Conservation (phyloP, 2,797 vertebrate genomes). For the Microctenopoma steveboyesi region DNA sequence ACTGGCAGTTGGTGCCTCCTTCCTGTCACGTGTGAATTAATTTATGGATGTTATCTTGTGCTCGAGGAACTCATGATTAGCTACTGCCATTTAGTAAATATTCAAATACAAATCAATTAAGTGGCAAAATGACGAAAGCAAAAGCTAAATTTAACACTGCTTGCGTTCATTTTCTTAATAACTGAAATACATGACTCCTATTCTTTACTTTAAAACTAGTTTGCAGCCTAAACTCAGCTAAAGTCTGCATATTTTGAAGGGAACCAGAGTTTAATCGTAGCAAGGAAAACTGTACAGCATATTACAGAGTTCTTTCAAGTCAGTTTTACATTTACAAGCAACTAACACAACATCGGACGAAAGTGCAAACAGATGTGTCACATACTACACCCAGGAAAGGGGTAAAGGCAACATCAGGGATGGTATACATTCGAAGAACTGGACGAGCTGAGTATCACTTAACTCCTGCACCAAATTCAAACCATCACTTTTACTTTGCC, state of each 20-base stretch:
- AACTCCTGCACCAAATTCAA: not conserved
- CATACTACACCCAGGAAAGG: slow-evolving; percentile 45
- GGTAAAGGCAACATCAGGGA: slow-evolving; percentile 19
- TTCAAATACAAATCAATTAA: not conserved
- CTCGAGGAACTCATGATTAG: not conserved
- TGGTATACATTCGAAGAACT: not conserved
- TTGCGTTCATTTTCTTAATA: not conserved
- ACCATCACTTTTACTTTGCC: not conserved
- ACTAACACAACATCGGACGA: slow-evolving; percentile 53
- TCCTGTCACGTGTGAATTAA: not conserved
- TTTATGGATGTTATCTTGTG: not conserved
- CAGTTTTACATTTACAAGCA: slow-evolving; percentile 62
- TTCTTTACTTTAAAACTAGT: slow-evolving; percentile 5
- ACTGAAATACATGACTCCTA: too few species aligned
- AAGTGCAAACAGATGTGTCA: slow-evolving; percentile 78
- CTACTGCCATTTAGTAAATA: not conserved
- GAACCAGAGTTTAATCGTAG: slow-evolving; percentile 36
- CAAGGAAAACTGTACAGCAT: slow-evolving; percentile 34
- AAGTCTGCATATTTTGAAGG: slow-evolving; percentile 30
- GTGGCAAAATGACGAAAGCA: not conserved
- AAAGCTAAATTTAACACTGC: not conserved
- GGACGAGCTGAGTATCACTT: not conserved
- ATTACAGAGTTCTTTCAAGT: slow-evolving; percentile 51
- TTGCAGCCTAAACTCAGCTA: slow-evolving; percentile 21
- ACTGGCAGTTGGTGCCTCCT: slow-evolving; percentile 21